Evolutionary conservation across 2,888 invertebrate species (phyloP).

Genomic region (Drosophila kuntzei): DNA sequence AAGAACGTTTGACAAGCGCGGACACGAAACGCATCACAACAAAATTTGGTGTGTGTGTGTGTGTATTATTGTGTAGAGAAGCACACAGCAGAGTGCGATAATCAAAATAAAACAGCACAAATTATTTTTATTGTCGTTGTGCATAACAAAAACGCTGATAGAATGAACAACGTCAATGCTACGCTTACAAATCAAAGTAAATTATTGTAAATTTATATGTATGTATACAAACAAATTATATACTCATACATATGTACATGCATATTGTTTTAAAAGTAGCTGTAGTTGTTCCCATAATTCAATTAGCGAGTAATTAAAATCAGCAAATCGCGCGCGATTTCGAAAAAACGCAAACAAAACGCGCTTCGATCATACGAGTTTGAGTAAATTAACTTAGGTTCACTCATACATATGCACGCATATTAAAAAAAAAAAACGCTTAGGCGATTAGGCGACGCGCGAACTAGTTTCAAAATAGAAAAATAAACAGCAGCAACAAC

Average conservation of each 20-base stretch:
- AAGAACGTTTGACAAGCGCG: slow-evolving; percentile 84
- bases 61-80: slow-evolving; percentile 40
- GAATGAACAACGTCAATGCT: slow-evolving; percentile 35
- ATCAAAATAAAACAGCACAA: slow-evolving; percentile 60
- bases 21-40: slow-evolving; percentile 49
- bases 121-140: slow-evolving; percentile 23
- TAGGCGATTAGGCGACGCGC: slow-evolving; percentile 20
- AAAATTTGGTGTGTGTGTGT: slow-evolving; percentile 49
- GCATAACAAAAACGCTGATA: slow-evolving; percentile 39
- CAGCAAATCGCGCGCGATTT: slow-evolving; percentile 21
- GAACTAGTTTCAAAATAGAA: slow-evolving; percentile 65
- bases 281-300: slow-evolving; percentile 40
- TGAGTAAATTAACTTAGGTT: slow-evolving; percentile 34
- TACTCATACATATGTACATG: not conserved
- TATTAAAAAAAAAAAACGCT: slow-evolving; percentile 50
- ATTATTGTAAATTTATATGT: slow-evolving; percentile 9
- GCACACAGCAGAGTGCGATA: slow-evolving; percentile 57
- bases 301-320: slow-evolving; percentile 55
- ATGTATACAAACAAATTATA: slow-evolving; percentile 6
- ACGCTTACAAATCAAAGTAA: slow-evolving; percentile 47
- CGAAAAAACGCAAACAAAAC: slow-evolving; percentile 28
- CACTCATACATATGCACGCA: slow-evolving; percentile 5
- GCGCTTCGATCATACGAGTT: slow-evolving; percentile 35
- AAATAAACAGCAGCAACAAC: slow-evolving; percentile 33
- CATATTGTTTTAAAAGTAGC: slow-evolving; percentile 35